Evolutionary conservation across 2,888 invertebrate genomes (phyloP).

Genomic region (Mythimna ferrago): DNA sequence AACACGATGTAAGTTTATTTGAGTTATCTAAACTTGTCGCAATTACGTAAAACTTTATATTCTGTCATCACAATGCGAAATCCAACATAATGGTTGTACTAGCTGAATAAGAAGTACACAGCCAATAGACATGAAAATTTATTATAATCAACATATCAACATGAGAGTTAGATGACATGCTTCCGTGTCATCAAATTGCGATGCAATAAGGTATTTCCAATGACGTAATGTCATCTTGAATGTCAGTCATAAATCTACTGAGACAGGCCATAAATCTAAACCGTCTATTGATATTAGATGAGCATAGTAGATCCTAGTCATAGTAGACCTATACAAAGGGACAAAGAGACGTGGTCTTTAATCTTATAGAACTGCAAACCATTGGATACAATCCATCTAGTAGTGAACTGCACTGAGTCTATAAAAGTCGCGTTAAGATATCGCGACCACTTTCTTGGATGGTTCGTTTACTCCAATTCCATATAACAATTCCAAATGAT

Average conservation of each 20-base stretch:
- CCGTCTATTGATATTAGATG: slow-evolving; percentile 33
- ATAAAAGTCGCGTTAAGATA: no score
- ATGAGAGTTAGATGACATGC: slow-evolving; percentile 11
- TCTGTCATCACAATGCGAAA: background rate
- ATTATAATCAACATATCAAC: slow-evolving; percentile 10
- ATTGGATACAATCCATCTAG: background rate
- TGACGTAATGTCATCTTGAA: slow-evolving; percentile 27
- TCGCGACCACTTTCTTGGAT: no score
- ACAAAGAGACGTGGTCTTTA: background rate
- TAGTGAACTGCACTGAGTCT: background rate
- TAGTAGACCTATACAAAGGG: slow-evolving; percentile 1
- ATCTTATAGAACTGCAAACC: background rate
- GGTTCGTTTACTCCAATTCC: no score
- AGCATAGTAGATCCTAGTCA: slow-evolving; percentile 12
- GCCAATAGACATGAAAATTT: background rate
- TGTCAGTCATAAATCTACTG: slow-evolving; percentile 33
- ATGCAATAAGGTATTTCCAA: slow-evolving; percentile 28
- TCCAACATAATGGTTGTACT: background rate
- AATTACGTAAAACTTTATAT: background rate
- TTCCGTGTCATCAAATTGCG: slow-evolving; percentile 29
- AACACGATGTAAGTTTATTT: background rate
- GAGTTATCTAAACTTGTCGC: background rate
- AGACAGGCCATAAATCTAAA: slow-evolving; percentile 39
- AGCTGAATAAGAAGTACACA: background rate
- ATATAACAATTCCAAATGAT: no score